Conservation (phyloP, 2,113 vertebrate genomes). For the Cyphomyrus discorhynchus region DNA sequence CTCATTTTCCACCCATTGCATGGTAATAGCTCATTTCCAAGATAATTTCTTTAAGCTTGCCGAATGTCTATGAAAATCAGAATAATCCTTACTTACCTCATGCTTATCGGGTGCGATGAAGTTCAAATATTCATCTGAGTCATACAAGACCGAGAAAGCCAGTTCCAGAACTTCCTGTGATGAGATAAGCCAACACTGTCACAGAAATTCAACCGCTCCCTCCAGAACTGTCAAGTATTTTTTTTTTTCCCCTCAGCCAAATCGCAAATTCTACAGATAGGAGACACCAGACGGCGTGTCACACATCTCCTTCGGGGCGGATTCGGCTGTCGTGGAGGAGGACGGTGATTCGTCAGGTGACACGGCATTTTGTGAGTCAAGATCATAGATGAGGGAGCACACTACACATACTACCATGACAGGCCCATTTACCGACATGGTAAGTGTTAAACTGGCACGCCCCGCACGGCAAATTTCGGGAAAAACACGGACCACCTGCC, state of each 20-base stretch:
- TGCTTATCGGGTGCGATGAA: slow-evolving; percentile 98
- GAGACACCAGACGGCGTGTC: slow-evolving; percentile 7
- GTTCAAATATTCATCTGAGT: slow-evolving; percentile 94
- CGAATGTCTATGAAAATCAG: background rate
- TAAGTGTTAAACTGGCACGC: background rate
- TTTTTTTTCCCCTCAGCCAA: background rate
- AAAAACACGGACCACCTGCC: background rate
- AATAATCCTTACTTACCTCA: slow-evolving; percentile 69
- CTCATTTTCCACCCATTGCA: background rate
- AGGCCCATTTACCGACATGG: background rate
- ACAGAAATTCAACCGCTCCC: background rate
- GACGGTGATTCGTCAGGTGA: background rate
- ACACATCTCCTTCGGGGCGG: background rate
- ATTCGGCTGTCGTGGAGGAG: background rate
- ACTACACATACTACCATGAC: background rate
- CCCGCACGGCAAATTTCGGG: background rate
- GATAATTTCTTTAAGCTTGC: background rate
- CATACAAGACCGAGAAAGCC: slow-evolving; percentile 94
- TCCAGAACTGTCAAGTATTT: background rate
- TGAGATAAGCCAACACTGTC: slow-evolving; percentile 23
- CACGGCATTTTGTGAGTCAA: background rate
- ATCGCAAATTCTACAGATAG: background rate
- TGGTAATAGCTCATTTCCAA: background rate
- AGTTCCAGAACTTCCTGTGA: slow-evolving; percentile 91
- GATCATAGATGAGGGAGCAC: background rate